Evolutionary conservation across 2,113 vertebrate species (phyloP).

Genomic region (Microcebus murinus): DNA sequence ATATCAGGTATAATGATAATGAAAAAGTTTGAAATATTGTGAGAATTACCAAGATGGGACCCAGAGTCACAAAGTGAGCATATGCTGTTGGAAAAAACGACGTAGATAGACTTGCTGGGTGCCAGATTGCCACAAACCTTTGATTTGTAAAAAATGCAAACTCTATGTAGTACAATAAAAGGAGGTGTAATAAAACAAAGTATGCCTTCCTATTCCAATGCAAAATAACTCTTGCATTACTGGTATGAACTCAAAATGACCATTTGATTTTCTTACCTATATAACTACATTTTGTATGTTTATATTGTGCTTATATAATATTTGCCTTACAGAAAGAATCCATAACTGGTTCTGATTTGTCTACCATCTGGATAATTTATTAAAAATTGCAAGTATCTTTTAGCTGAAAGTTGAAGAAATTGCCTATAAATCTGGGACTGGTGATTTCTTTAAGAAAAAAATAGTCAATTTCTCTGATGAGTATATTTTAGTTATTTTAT

Average conservation of each 20-base stretch:
- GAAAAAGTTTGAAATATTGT: neutral
- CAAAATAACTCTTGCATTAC: neutral
- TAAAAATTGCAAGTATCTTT: neutral
- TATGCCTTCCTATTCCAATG: neutral
- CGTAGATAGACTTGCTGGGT: too few relatives aligned
- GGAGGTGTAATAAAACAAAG: too few relatives aligned
- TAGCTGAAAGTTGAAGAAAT: conserved; percentile 4
- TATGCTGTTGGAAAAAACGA: neutral
- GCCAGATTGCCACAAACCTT: too few relatives aligned
- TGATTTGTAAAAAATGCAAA: too few relatives aligned
- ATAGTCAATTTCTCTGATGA: neutral
- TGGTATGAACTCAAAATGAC: neutral
- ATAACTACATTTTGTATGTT: neutral
- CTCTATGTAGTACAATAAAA: too few relatives aligned
- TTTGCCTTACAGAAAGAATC: neutral
- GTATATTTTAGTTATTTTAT: neutral
- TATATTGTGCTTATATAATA: neutral
- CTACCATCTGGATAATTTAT: neutral
- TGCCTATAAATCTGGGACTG: neutral
- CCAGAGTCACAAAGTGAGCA: neutral
- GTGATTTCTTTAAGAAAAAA: neutral
- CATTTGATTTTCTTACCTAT: neutral
- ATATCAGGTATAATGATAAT: neutral
- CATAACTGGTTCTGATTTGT: neutral
- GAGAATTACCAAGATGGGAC: neutral